These are phyloP conservation scores for Drosophila suzukii DNA, from an alignment of 1,140 invertebrate genomes.

Conservation along the genomic window DNA sequence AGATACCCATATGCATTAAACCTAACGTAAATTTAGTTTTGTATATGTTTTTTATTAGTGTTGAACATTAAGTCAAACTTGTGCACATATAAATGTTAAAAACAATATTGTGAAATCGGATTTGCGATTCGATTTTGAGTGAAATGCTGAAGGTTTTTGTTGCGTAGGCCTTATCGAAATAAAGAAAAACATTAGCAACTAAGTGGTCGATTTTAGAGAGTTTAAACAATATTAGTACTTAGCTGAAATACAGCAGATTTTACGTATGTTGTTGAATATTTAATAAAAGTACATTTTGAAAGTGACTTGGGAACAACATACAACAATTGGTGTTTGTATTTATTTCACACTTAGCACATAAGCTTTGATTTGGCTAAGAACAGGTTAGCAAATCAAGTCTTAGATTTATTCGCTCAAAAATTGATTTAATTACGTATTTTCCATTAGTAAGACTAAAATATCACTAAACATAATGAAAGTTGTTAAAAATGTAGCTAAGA, in stretches of 20 bases:
- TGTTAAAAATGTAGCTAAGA: conserved; percentile 49
- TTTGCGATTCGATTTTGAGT: conserved; percentile 13
- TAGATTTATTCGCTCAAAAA: conserved; percentile 55
- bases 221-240: conserved; percentile 25
- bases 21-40: conserved; percentile 76
- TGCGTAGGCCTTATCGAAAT: conserved; percentile 57
- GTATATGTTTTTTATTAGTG: conserved; percentile 80
- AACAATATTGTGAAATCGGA: conserved; percentile 56
- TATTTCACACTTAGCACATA: conserved; percentile 42
- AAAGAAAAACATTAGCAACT: conserved; percentile 13
- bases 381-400: conserved; percentile 21
- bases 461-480: conserved; percentile 45
- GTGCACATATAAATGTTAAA: conserved; percentile 81
- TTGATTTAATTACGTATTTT: conserved; percentile 37
- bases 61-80: conserved; percentile 80
- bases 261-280: conserved; percentile 48
- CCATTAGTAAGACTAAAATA: conserved; percentile 40
- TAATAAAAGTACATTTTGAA: conserved; percentile 28
- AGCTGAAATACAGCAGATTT: conserved; percentile 23
- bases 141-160: conserved; percentile 55
- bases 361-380: conserved; percentile 26
- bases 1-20: conserved; percentile 36
- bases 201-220: conserved; percentile 23
- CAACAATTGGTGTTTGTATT: conserved; percentile 66
- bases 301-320: conserved; percentile 74